phyloP scores from a whole-genome alignment of 2,113 vertebrate genomes.

The Phocoena phocoena region DNA sequence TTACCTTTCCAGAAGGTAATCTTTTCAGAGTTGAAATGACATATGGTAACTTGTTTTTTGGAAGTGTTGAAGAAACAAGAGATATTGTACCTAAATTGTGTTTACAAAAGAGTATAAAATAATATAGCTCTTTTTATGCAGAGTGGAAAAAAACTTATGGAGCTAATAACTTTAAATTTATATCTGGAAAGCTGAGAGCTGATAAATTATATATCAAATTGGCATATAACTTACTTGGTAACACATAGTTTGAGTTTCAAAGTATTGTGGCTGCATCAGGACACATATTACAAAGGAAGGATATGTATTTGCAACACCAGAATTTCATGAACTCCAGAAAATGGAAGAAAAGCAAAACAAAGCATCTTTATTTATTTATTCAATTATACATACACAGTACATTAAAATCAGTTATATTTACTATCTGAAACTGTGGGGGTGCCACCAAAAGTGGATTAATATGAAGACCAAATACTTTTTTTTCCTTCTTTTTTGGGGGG shows the following conservation, averaged over 20 bases:
- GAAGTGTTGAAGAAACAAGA: slow-evolving; percentile 3
- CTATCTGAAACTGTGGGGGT: neutral
- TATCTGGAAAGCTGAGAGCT: slow-evolving; percentile 38
- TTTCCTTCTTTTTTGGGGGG: neutral
- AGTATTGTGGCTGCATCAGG: neutral
- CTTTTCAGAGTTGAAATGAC: slow-evolving; percentile 48
- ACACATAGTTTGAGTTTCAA: neutral
- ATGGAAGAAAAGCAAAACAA: neutral
- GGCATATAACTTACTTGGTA: slow-evolving; percentile 19
- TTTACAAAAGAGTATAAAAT: slow-evolving; percentile 27
- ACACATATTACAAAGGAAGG: neutral
- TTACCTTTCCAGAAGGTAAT: slow-evolving; percentile 37
- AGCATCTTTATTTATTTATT: neutral
- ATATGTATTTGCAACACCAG: neutral
- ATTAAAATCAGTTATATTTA: neutral
- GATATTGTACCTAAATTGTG: neutral
- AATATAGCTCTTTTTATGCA: slow-evolving; percentile 38
- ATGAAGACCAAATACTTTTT: neutral
- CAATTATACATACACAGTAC: neutral
- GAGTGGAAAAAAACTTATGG: neutral
- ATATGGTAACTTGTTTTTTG: slow-evolving; percentile 47
- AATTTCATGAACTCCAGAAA: slow-evolving; percentile 12
- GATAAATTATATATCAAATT: slow-evolving; percentile 13
- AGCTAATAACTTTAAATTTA: slow-evolving; percentile 33
- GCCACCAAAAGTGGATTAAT: neutral